Base-by-base conservation (phyloP, 2,113 vertebrate species). In the Melanerpes aurifrons region DNA sequence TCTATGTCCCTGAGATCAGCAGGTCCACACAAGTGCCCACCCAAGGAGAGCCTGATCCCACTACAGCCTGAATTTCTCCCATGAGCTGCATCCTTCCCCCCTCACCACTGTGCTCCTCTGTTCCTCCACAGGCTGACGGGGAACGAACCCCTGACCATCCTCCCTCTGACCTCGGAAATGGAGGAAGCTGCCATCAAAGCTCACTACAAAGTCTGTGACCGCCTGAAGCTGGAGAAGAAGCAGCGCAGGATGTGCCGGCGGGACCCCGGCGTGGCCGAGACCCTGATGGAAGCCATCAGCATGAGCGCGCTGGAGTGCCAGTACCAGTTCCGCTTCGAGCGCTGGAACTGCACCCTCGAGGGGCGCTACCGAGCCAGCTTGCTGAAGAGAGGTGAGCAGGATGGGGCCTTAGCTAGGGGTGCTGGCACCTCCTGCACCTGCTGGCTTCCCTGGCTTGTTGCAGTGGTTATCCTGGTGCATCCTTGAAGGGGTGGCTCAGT, bases 331-430 rank as follows among this genome's bases (percentile, higher is more conserved):
- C 98, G 99, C 78, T 99, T 99, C 2, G 99, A 99, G 97, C 98
- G 99, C 86, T 99, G 99, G 99, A 99, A 99, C 97, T 99, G 99
- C 97, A 99, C 98, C 83, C 96, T 99, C 2, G 99, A 99, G 96
- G 99, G 99, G 43, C 98, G 98, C 62, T 99, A 99, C 96, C 93
- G 99, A 37, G 98, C 98, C 96, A 99, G 98, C 94, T 98, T 99
- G 85, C 97, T 99, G 14, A 99, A 99, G 95, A 98, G 99, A 98
- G 99, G 99, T 99, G 50, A 94, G 95, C 5, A 2, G 40, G 19
- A 8, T 29, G 7, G 13, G 25, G 6, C 3, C 47, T 22, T 0
- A 0, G 4, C 1, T 1, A 0, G 57, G 68, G 25, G 1, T 35
- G 4, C 22, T 53, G 29, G 22, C 53, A 53, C 15, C 35, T 15